Percentiles rank a stretch among this genome's conserved stretches.
These are phyloP conservation scores for Archips crataeganus DNA, from an alignment of 2,888 invertebrate species.

Conservation along the genomic window DNA sequence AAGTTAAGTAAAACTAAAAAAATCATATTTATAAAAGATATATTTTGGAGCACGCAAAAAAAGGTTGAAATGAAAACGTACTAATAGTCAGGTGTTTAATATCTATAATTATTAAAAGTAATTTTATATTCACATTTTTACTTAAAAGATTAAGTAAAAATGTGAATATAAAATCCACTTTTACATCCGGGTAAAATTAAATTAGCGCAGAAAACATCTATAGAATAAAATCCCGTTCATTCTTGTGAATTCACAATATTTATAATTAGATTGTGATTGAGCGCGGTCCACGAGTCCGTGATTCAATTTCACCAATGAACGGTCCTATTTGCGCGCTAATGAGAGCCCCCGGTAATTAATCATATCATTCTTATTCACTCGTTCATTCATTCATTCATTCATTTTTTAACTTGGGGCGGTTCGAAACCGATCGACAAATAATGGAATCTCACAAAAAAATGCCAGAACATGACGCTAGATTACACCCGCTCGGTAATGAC, in stretches of 20 bases:
- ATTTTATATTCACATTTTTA: not conserved
- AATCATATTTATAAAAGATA: no score
- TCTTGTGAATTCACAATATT: constrained; percentile 69
- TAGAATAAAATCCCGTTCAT: constrained; percentile 54
- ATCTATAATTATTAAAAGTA: no score
- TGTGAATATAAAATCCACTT: no score
- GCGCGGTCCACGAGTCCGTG: constrained; percentile 66
- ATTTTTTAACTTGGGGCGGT: constrained; percentile 69
- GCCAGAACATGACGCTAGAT: constrained; percentile 76
- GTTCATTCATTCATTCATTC: constrained; percentile 40
- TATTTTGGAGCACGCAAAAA: no score
- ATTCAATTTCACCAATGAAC: constrained; percentile 83
- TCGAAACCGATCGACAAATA: constrained; percentile 78
- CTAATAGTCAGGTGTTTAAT: no score
- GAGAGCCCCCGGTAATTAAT: constrained; percentile 84
- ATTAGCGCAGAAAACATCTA: constrained; percentile 32
- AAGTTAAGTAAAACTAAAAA: no score
- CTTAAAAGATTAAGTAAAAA: no score
- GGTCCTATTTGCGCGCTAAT: constrained; percentile 82
- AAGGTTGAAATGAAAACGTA: no score
- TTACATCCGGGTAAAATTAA: not conserved
- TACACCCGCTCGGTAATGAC: constrained; percentile 83
- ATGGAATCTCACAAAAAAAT: constrained; percentile 79
- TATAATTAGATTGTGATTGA: constrained; percentile 79
- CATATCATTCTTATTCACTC: constrained; percentile 68